Conservation (phyloP, 2,888 invertebrate genomes). For the Alcis repandata region DNA sequence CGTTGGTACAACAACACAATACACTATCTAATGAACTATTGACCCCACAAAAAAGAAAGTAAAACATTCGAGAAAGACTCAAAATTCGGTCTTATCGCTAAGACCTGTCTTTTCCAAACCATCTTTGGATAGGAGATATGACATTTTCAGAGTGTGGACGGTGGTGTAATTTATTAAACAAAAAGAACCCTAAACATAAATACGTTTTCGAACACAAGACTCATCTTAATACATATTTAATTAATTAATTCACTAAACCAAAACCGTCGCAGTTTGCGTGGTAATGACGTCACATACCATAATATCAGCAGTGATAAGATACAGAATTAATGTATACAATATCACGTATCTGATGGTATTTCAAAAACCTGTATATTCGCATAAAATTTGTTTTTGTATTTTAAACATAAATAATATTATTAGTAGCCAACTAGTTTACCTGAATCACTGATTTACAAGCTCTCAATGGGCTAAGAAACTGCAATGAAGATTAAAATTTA, state of each 20-base stretch:
- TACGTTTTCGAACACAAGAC: not conserved
- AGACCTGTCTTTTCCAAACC: too few relatives aligned
- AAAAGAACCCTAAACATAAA: too few relatives aligned
- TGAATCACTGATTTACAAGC: not conserved
- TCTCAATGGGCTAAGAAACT: slow-evolving; percentile 5
- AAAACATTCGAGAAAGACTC: too few relatives aligned
- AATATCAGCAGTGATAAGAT: slow-evolving; percentile 22
- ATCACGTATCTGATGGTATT: slow-evolving; percentile 27
- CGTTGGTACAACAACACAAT: too few relatives aligned
- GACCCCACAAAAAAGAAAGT: too few relatives aligned
- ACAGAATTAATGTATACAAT: slow-evolving; percentile 22
- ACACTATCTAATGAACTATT: too few relatives aligned
- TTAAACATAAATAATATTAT: slow-evolving; percentile 17
- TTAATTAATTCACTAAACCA: not conserved
- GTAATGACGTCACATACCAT: slow-evolving; percentile 8
- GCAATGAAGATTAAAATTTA: slow-evolving; percentile 1
- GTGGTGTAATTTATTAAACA: too few relatives aligned
- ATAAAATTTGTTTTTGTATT: slow-evolving; percentile 28
- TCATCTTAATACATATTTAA: not conserved
- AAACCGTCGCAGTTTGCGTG: slow-evolving; percentile 6
- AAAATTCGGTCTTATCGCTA: too few relatives aligned
- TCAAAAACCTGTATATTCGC: slow-evolving; percentile 36
- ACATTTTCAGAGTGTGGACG: too few relatives aligned
- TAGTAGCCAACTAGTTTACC: slow-evolving; percentile 10
- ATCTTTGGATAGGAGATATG: too few relatives aligned